phyloP scores from a whole-genome alignment of 2,113 vertebrate species.

The Rafetus swinhoei region DNA sequence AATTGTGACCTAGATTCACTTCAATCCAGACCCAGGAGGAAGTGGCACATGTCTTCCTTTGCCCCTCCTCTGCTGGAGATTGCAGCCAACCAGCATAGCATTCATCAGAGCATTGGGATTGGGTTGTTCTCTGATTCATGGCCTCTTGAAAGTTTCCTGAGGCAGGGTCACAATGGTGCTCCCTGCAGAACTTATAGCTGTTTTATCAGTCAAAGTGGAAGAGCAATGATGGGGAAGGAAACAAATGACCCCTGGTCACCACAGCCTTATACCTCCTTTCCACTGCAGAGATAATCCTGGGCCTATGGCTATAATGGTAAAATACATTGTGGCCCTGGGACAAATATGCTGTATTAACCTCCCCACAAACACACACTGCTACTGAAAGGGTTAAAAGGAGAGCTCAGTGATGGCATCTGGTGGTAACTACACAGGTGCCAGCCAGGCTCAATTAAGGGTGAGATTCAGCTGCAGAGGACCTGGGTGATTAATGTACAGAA shows the following conservation, averaged over 20 bases:
- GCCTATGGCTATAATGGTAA: not conserved
- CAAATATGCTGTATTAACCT: not conserved
- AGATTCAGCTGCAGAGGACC: not conserved
- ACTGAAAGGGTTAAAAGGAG: not conserved
- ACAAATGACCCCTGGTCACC: not conserved
- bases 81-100: not conserved
- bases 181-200: not conserved
- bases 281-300: not conserved
- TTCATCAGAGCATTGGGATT: not conserved
- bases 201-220: not conserved
- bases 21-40: conserved; percentile 25
- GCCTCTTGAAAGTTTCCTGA: not conserved
- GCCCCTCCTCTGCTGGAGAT: not conserved
- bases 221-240: not conserved
- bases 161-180: not conserved
- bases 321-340: not conserved
- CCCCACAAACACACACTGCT: not conserved
- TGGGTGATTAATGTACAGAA: not conserved
- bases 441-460: not conserved
- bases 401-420: not conserved
- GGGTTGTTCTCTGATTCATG: not conserved
- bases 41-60: not conserved
- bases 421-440: not conserved
- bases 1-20: conserved; percentile 43
- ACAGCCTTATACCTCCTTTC: not conserved